A percentile compares a stretch with the other conserved stretches of the same genome.
Evolutionary conservation across 2,797 vertebrate genomes (phyloP).

Genomic region (Enteromius afrohamiltoni): DNA sequence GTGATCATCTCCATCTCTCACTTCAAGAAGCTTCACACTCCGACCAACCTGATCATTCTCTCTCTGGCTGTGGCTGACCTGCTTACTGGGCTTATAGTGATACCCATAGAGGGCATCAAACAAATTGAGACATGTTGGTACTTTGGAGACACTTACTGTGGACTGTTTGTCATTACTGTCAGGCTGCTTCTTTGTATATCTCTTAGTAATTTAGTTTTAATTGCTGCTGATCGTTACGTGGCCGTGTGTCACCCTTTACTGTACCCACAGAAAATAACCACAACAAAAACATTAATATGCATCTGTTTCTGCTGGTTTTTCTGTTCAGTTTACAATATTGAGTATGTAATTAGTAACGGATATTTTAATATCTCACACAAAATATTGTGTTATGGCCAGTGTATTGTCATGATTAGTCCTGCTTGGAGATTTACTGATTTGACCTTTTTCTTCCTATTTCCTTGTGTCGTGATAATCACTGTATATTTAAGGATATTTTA

Average conservation of each 20-base stretch:
- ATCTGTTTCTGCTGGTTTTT: slow-evolving; percentile 65
- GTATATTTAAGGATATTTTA: slow-evolving; percentile 23
- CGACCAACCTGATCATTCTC: slow-evolving; percentile 25
- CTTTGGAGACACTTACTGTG: slow-evolving; percentile 14
- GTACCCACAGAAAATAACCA: slow-evolving; percentile 60
- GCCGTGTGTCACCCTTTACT: slow-evolving; percentile 62
- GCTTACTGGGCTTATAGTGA: not conserved
- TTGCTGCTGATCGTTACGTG: not conserved
- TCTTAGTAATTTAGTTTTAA: slow-evolving; percentile 1
- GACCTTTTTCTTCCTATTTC: not conserved
- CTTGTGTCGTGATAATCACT: not conserved
- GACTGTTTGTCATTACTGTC: not conserved
- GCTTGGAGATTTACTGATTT: slow-evolving; percentile 5
- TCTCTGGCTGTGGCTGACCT: slow-evolving; percentile 17
- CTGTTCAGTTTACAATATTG: slow-evolving; percentile 27
- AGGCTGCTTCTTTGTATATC: not conserved
- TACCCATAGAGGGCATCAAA: not conserved
- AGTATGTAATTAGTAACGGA: slow-evolving; percentile 26
- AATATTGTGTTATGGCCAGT: slow-evolving; percentile 60
- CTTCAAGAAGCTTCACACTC: slow-evolving; percentile 30
- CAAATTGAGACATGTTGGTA: slow-evolving; percentile 7
- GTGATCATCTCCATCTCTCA: slow-evolving; percentile 43
- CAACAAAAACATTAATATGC: slow-evolving; percentile 44
- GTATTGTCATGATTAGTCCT: slow-evolving; percentile 34
- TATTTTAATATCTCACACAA: slow-evolving; percentile 37